These are phyloP conservation scores for Rousettus leschenaultii DNA, from an alignment of 2,113 vertebrate species.

Conservation along the genomic window DNA sequence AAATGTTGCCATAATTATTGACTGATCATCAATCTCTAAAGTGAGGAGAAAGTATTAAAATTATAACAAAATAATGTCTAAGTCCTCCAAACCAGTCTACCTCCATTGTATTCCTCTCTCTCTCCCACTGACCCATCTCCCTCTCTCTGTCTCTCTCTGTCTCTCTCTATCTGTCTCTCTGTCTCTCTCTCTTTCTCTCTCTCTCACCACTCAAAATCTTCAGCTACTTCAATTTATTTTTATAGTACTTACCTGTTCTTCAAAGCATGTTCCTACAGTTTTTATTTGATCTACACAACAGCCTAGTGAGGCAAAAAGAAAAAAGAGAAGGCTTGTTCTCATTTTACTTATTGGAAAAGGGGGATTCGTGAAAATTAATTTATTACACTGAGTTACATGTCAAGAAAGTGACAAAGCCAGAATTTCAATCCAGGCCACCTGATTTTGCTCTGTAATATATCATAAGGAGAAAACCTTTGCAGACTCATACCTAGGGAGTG, in stretches of 20 bases:
- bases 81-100: background rate
- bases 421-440: background rate
- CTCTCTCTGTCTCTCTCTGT: background rate
- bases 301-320: background rate
- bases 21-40: background rate
- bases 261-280: background rate
- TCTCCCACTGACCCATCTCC: background rate
- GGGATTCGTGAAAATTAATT: constrained; percentile 14
- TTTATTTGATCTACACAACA: background rate
- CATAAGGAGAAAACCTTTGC: background rate
- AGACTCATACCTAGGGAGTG: background rate
- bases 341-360: background rate
- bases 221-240: background rate
- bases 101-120: background rate
- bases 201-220: background rate
- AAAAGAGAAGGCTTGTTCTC: background rate
- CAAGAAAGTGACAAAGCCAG: background rate
- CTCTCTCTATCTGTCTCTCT: background rate
- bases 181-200: background rate
- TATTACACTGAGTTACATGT: background rate
- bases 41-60: background rate
- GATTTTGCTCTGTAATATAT: background rate
- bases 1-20: background rate
- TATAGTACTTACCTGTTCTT: background rate
- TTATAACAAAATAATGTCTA: background rate